Evolutionary conservation across 2,113 vertebrate species (phyloP).

Genomic region (crab-eating macaque (Macaca fascicularis)): T2T-MFA8v1.1 NC_088380.1:32857001-32857500

Average conservation of each 20-base stretch:
- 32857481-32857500: background rate
- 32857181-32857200: no score
- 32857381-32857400: background rate
- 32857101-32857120: no score
- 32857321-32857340: background rate
- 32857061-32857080: no score
- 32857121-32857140: no score
- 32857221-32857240: background rate
- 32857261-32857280: background rate
- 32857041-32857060: no score
- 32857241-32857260: background rate
- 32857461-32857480: background rate
- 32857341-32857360: background rate
- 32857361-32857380: background rate
- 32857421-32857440: background rate
- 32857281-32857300: background rate
- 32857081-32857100: no score
- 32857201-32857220: background rate
- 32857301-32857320: background rate
- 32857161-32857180: no score
- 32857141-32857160: no score
- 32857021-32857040: no score
- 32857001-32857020: no score
- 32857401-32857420: background rate
- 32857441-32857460: background rate